phyloP scores from a whole-genome alignment of 2,888 invertebrate genomes.

The Vesta saturnalis region DNA sequence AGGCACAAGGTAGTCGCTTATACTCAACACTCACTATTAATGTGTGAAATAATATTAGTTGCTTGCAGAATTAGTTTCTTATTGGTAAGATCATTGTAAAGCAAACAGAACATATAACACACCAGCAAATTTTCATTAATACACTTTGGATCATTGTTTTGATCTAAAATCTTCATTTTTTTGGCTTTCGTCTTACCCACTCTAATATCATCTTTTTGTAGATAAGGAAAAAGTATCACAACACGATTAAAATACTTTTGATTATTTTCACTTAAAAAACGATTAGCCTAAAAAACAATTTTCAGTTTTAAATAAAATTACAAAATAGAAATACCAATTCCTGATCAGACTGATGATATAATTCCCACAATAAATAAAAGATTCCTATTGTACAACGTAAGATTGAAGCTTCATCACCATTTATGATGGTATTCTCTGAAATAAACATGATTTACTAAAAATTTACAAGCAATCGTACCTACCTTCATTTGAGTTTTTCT shows the following conservation, averaged over 20 bases:
- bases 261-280: slow-evolving; percentile 66
- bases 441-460: background rate
- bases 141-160: slow-evolving; percentile 61
- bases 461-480: background rate
- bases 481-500: background rate
- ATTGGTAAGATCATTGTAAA: slow-evolving; percentile 62
- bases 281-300: slow-evolving; percentile 47
- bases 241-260: slow-evolving; percentile 67
- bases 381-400: background rate
- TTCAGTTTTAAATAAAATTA: background rate
- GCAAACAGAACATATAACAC: slow-evolving; percentile 64
- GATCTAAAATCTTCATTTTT: slow-evolving; percentile 59
- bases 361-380: slow-evolving; percentile 2
- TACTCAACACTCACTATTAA: slow-evolving; percentile 61
- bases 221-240: slow-evolving; percentile 69
- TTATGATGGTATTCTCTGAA: background rate
- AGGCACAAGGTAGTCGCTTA: too few relatives aligned
- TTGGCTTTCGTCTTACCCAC: slow-evolving; percentile 54
- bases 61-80: slow-evolving; percentile 60
- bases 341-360: slow-evolving; percentile 32
- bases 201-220: slow-evolving; percentile 57
- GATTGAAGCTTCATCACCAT: background rate
- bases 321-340: background rate
- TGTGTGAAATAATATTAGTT: slow-evolving; percentile 62
- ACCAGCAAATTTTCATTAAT: slow-evolving; percentile 66